Conservation (phyloP, 2,113 vertebrate genomes). For the Coregonus clupeaformis region DNA sequence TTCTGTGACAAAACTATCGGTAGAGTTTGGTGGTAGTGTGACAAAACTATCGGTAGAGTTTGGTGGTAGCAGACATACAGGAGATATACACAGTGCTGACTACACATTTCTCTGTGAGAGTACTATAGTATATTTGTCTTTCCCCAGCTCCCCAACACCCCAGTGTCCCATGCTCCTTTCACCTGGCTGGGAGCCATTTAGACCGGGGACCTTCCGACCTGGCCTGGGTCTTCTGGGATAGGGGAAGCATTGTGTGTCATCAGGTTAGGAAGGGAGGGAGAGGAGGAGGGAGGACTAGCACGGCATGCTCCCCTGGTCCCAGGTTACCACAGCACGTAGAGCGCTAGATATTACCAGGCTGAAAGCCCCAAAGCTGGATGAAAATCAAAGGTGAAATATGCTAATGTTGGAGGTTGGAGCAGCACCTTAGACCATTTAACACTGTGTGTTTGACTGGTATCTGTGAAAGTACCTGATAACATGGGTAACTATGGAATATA, state of each 20-base stretch:
- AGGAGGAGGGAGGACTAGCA: background rate
- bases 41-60: background rate
- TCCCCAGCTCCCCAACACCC: background rate
- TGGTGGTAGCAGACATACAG: constrained; percentile 14
- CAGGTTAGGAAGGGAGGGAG: constrained; percentile 7
- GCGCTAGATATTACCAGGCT: constrained; percentile 25
- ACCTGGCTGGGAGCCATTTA: background rate
- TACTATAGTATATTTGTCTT: constrained; percentile 47
- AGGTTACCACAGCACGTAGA: constrained; percentile 13
- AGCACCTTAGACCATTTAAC: background rate
- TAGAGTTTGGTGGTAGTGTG: too few relatives aligned
- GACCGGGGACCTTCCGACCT: constrained; percentile 23
- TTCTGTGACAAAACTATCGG: too few relatives aligned
- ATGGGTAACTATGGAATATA: background rate
- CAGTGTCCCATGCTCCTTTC: background rate
- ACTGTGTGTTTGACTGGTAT: background rate
- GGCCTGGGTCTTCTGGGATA: constrained; percentile 30
- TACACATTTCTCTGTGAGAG: background rate
- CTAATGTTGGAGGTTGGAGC: constrained; percentile 6
- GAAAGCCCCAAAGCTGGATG: constrained; percentile 19
- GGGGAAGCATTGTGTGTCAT: constrained; percentile 43
- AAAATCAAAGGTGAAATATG: constrained; percentile 38
- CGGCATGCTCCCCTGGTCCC: constrained; percentile 9
- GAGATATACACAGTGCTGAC: background rate
- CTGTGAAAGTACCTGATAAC: background rate